Evolutionary conservation across 2,113 vertebrate species (phyloP), one percentile per base, ranked within the genome.

Genomic region (Vulpes lagopus): DNA sequence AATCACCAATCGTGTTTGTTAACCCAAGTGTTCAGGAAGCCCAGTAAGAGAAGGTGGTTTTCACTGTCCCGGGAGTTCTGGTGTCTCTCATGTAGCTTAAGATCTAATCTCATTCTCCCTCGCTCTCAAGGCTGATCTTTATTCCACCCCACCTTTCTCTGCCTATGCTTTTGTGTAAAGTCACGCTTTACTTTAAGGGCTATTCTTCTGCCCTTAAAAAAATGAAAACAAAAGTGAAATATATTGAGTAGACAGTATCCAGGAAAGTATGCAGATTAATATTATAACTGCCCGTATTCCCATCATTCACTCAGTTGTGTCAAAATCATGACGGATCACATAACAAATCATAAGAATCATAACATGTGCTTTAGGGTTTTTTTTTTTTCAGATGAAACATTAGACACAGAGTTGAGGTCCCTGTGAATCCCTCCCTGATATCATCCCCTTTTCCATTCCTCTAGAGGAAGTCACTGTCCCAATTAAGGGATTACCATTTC

Each of bases 51-150:
- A 74, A 55, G 55, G 9, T 12, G 8, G 15, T 9, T 69, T 6
- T 10, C 25, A 11, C 11, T 19, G 1, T 87, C 51, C 16, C 12
- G 0, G 35, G 7, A 19, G 8, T 15, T 38, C 62, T 16, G 27
- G 15, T 25, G 85, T 32, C 80, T 74, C 69, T 53, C 10, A 4
- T 2, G 2, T 11, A 16, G 3, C 0, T 17, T 43, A 15, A 25
- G 8, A 14, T 30, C 5, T 3, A 15, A 23, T 19, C 5, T 53
- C 55, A 0, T 35, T 89, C 57, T 4, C 65, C 5, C 32, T 16
- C 1, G 0, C 22, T 38, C 20, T 59, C 51, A 1, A 30, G 8
- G 14, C 53, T 1, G 30, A 7, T 12, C 65, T 32, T 17, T 22
- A 3, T 76, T 83, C 59, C 8, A 8, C 38, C 43, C n/a, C 3